These are phyloP conservation scores for Allacma fusca DNA, from an alignment of 2,888 invertebrate genomes.

Conservation along the genomic window DNA sequence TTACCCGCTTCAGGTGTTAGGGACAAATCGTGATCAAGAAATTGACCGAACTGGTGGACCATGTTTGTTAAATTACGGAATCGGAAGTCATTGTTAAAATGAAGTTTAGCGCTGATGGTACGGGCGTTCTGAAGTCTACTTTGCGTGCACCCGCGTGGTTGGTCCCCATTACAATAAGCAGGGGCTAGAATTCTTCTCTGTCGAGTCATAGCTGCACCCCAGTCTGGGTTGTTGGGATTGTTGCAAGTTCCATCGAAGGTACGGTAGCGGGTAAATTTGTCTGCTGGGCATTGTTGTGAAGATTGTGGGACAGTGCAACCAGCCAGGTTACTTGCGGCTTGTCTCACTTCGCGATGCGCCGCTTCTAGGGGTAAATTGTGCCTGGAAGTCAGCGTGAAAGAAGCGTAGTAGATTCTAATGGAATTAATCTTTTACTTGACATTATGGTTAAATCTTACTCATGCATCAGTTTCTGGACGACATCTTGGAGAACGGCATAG, in stretches of 20 bases:
- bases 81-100: slow-evolving; percentile 71
- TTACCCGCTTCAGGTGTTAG: slow-evolving; percentile 53
- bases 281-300: slow-evolving; percentile 36
- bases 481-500: too few species aligned
- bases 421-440: too few species aligned
- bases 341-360: slow-evolving; percentile 16
- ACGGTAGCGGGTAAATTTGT: too few species aligned
- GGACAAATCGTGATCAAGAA: slow-evolving; percentile 57
- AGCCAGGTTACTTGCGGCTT: not conserved
- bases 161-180: slow-evolving; percentile 60
- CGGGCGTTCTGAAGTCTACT: slow-evolving; percentile 76
- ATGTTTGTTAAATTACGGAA: slow-evolving; percentile 52
- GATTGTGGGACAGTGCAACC: slow-evolving; percentile 44
- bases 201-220: slow-evolving; percentile 62
- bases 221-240: slow-evolving; percentile 61
- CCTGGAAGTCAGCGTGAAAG: too few species aligned
- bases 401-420: too few species aligned
- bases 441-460: too few species aligned
- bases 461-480: too few species aligned
- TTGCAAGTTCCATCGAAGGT: slow-evolving; percentile 63
- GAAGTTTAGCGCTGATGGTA: slow-evolving; percentile 75
- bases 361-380: not conserved
- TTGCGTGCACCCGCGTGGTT: slow-evolving; percentile 52
- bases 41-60: slow-evolving; percentile 60
- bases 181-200: slow-evolving; percentile 61